These are phyloP conservation scores for Tetropium fuscum DNA, from an alignment of 2,888 invertebrate genomes.

Conservation along the genomic window DNA sequence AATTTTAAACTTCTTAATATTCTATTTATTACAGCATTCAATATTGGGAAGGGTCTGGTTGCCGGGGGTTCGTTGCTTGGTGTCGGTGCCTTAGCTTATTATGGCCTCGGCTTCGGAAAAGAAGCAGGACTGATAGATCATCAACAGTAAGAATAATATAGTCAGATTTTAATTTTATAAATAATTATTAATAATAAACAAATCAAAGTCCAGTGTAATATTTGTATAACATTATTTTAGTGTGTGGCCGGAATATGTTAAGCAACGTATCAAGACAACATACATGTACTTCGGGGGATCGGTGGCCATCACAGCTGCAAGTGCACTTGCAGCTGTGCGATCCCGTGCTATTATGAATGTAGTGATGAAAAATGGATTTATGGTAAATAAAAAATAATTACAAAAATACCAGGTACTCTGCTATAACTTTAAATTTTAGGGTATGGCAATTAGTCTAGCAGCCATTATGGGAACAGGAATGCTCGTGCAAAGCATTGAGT, in stretches of 20 bases:
- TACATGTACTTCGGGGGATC: conserved; percentile 95
- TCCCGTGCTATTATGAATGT: conserved; percentile 87
- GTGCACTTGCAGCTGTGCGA: conserved; percentile 85
- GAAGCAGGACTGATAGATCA: conserved; percentile 87
- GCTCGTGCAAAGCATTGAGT: conserved; percentile 85
- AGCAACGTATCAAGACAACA: conserved; percentile 87
- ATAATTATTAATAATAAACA: not conserved
- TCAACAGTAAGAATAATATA: conserved; percentile 84
- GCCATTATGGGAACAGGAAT: conserved; percentile 93
- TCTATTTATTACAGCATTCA: conserved; percentile 75
- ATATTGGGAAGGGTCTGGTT: conserved; percentile 86
- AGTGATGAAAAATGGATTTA: conserved; percentile 82
- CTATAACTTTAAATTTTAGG: conserved; percentile 67
- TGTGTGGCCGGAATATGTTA: conserved; percentile 95
- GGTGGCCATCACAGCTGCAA: conserved; percentile 83
- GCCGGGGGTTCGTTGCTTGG: conserved; percentile 93
- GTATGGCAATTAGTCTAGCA: conserved; percentile 82
- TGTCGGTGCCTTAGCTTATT: conserved; percentile 92
- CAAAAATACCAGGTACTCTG: too few species aligned
- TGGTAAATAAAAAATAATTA: conserved; percentile 71
- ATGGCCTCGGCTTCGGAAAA: conserved; percentile 88
- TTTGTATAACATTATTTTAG: conserved; percentile 70
- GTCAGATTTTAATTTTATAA: too few species aligned
- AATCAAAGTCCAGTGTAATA: conserved; percentile 12
- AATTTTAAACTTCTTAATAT: not conserved